Base-by-base conservation (phyloP, 92 coral and sea anemone species). In the Parazoanthus swiftii region DNA sequence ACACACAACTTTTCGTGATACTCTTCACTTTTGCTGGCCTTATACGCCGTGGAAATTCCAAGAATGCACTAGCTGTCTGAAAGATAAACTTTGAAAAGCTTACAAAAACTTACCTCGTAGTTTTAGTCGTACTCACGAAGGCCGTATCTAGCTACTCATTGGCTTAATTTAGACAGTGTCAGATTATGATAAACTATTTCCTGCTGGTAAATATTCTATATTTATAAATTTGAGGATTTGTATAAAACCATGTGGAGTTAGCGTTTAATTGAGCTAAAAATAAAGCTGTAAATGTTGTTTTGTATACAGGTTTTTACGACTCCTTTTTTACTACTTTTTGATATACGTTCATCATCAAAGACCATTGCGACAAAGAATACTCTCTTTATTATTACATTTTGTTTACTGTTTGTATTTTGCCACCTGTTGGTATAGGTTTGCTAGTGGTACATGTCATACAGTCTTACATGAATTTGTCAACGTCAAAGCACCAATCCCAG, bases 381-480 rank as follows among this genome's bases (percentile, higher is more conserved):
- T 20, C 80, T 39, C 16, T 20, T 38, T 76, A 20, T 76, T 6
- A 39, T 21, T 76, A 37, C 15, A 54, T 20, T 37, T 10, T 39
- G 70, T 76, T 29, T 29, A 25, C 80, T 38, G 80, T 76, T 38
- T 76, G 51, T 39, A 23, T 72, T 72, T 39, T 76, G 51, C 54
- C 80, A 76, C 80, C 80, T 39, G 80, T 39, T 76, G 80, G n/a
- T 11, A 5, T 5, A 37, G 80, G 13, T 42, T 74, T 37, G 80
- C 54, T 10, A 6, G 46, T 8, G 14, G 5, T 14, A 5, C 16
- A 23, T 6, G 3, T 63, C 70, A 15, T 0, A 58, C 66, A 58
- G 16, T 58, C 51, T 48, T 58, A 39, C 11, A 10, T 48, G 8
- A 5, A 0, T 48, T 48, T 10, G 0, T 63, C 18, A 4, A 21